phyloP scores from a whole-genome alignment of 2,797 vertebrate species.

The Gadopsis bispinosus region DNA sequence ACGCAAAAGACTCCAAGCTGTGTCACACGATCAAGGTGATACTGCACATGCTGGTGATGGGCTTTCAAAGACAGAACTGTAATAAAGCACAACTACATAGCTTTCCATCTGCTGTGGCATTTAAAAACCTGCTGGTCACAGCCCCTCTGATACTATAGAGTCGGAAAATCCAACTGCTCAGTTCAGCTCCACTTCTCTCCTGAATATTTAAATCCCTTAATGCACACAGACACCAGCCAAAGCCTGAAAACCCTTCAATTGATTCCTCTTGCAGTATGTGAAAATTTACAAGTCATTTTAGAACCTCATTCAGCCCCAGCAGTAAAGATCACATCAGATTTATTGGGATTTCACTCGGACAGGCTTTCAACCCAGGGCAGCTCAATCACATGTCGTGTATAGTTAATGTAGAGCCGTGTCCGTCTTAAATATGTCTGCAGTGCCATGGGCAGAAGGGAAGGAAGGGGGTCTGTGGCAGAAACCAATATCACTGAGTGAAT shows the following conservation, averaged over 20 bases:
- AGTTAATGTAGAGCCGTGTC: conserved; percentile 30
- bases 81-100: conserved; percentile 52
- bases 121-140: conserved; percentile 72
- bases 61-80: conserved; percentile 51
- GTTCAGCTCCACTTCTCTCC: conserved; percentile 56
- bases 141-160: conserved; percentile 34
- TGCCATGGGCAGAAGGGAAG: conserved; percentile 1
- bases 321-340: conserved; percentile 54
- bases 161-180: conserved; percentile 59
- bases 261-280: conserved; percentile 29
- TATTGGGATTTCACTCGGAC: conserved; percentile 47
- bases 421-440: conserved; percentile 54
- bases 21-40: conserved; percentile 4
- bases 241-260: conserved; percentile 22
- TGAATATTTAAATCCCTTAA: conserved; percentile 73
- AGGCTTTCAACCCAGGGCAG: conserved; percentile 35
- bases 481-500: conserved; percentile 65
- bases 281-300: conserved; percentile 38
- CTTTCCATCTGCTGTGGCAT: conserved; percentile 74
- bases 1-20: not conserved
- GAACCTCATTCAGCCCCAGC: not conserved
- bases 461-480: conserved; percentile 39
- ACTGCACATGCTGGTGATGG: conserved; percentile 6
- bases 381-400: conserved; percentile 59
- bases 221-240: conserved; percentile 43